Evolutionary conservation across 2,888 invertebrate genomes (phyloP).

Genomic region (Epistrophe eligans): DNA sequence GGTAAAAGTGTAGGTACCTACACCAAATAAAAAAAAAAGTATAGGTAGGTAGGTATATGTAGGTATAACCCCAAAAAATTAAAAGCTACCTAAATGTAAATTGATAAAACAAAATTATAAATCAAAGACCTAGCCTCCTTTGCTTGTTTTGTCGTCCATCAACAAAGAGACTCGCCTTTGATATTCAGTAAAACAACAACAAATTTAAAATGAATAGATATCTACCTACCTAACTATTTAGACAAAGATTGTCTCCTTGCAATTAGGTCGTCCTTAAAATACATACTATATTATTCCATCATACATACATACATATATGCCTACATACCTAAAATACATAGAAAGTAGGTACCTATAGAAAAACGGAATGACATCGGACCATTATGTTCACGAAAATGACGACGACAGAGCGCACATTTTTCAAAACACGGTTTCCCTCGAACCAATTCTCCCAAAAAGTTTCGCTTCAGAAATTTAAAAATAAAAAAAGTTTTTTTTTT

Average conservation of each 20-base stretch:
- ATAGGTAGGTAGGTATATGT: no score
- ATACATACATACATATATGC: not conserved
- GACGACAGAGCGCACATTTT: not conserved
- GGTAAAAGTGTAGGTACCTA: constrained; percentile 27
- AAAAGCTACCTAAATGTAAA: constrained; percentile 53
- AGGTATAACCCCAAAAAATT: constrained; percentile 45
- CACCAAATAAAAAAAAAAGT: constrained; percentile 25
- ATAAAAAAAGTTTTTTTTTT: constrained; percentile 33
- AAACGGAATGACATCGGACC: not conserved
- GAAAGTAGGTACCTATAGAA: not conserved
- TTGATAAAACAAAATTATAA: constrained; percentile 53
- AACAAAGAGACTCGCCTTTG: constrained; percentile 31
- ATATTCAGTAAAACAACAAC: constrained; percentile 23
- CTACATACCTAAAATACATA: no score
- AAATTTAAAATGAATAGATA: not conserved
- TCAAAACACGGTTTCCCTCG: constrained; percentile 9
- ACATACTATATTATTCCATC: not conserved
- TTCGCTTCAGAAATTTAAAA: constrained; percentile 47
- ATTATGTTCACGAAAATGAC: not conserved
- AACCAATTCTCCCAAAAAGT: constrained; percentile 43
- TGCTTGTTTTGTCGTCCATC: not conserved
- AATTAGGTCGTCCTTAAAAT: constrained; percentile 68
- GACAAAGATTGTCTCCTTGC: constrained; percentile 41
- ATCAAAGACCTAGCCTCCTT: constrained; percentile 17
- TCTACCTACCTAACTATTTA: no score